Base-by-base conservation (phyloP, 30 jellyfish, hydroid and myxozoan species). In the Chironex yamaguchii region DNA sequence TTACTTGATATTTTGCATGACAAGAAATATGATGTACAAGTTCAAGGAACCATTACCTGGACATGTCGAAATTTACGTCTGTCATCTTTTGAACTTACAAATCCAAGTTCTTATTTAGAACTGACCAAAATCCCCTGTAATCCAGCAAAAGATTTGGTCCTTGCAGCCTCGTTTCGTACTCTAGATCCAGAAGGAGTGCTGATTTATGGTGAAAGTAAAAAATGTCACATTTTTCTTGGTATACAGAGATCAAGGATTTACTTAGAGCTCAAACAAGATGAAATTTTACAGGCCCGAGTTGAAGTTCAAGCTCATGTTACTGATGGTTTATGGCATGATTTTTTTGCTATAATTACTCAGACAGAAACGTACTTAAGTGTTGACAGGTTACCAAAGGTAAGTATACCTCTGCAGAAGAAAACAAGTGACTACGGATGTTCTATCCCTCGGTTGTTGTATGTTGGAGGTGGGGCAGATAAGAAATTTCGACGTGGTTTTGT, bases 401-500 rank as follows among this genome's bases (percentile, higher is more conserved):
- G 92, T 34, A 90, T 89, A 1, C 79, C 91, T 25, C 53, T 87
- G 1, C 96, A 82, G 0, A 70, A 79, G 25, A 63, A 52, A 9
- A 69, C 80, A 24, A 54, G 84, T 27, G 63, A 71, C 14, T 77
- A 77, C 67, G 88, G 36, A 21, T 88, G 96, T 76, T 74, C 87
- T 24, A 27, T 30, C 2, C 96, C 96, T 0, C 34, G 85, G 0
- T 64, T 77, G 36, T 42, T 88, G 20, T 24, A 66, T 54, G 68
- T 88, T 0, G 96, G 96, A 0, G 97, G 97, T 1, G 97, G 89
- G 17, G 88, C 91, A 17, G 58, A 79, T 9, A 58, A 79, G 42
- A 71, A 75, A 53, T 48, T 34, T 76, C 65, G 32, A 52, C 71
- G 90, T 1, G 97, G 97, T 32, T 91, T 91, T 42, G 96, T 82